Base-by-base conservation (phyloP, 2,113 vertebrate species). In the Sciurus niger region DNA sequence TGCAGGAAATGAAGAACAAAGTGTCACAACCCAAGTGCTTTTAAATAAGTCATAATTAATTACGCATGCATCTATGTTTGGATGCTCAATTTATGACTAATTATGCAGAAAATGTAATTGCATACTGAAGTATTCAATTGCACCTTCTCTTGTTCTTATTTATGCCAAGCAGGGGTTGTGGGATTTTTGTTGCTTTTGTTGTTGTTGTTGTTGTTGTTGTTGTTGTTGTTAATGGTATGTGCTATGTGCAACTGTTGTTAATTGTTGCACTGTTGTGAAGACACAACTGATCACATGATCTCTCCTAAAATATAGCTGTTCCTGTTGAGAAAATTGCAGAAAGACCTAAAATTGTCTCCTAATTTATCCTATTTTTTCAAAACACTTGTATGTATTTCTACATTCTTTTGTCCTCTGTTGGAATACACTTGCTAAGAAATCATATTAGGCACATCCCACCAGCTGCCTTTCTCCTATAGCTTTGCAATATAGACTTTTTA, bases 11-110 rank as follows among this genome's bases (percentile, higher is more conserved):
- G 84, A 97, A 98, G 96, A 98, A 97, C 83, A 96, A 96, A 97
- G 92, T 97, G 94, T 97, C 96, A 96, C 93, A 93, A 97, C 91
- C 97, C 8, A 72, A 94, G 76, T 97, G 89, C 84, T 97, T 97
- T 96, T 94, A 96, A 98, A 94, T 97, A 97, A 97, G 93, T 97
- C 97, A 93, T 95, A 97, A 98, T 97, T 97, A 97, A 97, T 98
- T 97, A 98, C 72, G 0, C 76, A 94, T 89, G 67, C 93, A 87
- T 96, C 93, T 97, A 90, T 96, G 96, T 97, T 97, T 97, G 94
- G 97, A 97, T 98, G 97, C 94, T 97, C 93, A 98, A 94, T 97
- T 96, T 97, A 96, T 96, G 88, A 95, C 96, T 97, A 96, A 97
- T 97, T 98, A 97, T 94, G 85, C 93, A 96, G 78, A 96, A 97